Base-by-base conservation (phyloP, 2,888 invertebrate genomes). In the Caenorhabditis imperialis region DNA sequence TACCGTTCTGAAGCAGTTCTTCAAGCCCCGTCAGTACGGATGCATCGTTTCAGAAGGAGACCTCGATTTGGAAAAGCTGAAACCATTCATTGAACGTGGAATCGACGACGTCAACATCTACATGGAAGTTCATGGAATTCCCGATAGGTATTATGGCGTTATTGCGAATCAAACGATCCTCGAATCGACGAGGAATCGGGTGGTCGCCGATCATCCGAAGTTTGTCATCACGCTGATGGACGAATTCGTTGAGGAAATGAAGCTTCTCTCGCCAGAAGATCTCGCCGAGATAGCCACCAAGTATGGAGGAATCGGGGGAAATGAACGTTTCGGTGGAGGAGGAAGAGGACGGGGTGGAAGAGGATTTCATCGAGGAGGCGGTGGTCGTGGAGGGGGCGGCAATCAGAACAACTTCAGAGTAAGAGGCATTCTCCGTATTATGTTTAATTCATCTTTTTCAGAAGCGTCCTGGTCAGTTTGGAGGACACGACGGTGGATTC, bases 141-240 rank as follows among this genome's bases (percentile, higher is more conserved):
- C 45, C 38, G 70, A 75, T 20, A 81, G 84, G 23, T 86, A 81
- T 69, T 87, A 86, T 61, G 75, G 77, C 3, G 75, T 87, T 20
- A 70, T 82, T 42, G 35, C 78, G 0, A 78, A 81, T 20, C 78
- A 70, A 27, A 81, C 77, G 2, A 71, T 86, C 53, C 69, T 87
- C 57, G 86, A 84, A 20, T 82, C 83, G 71, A 74, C 83, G 14
- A 65, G 86, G 3, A 87, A 85, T 45, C 74, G 84, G 20, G 75
- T 83, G 5, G 78, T 86, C 38, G 69, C 78, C 20, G 81, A 83
- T 55, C 80, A 81, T 63, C 85, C 85, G 2, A 75, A 70, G 37
- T 70, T 84, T 20, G 62, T 84, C 8, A 74, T 85, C 33, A 74
- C 71, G 5, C 44, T 83, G 25, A 75, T 77, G 7, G 62, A 73